phyloP scores from a whole-genome alignment of 35 echinoderm and acorn worm species.

The Apostichopus californicus region DNA sequence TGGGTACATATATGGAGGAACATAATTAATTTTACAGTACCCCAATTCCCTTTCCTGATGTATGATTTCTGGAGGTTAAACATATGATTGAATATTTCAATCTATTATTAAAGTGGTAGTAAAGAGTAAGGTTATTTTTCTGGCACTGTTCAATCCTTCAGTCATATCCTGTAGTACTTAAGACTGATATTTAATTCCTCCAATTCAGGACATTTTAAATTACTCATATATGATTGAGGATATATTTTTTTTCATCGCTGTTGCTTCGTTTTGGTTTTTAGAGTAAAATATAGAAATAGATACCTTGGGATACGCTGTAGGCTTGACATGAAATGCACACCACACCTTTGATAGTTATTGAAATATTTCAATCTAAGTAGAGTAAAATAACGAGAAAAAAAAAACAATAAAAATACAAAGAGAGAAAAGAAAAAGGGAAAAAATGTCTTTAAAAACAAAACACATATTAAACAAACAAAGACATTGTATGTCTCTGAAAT shows the following conservation, averaged over 20 bases:
- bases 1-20: no score
- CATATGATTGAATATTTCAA: no score
- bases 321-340: neutral
- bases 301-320: slow-evolving; percentile 6
- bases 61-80: no score
- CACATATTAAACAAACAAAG: neutral
- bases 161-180: no score
- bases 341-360: slow-evolving; percentile 26
- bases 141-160: no score
- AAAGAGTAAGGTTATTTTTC: no score
- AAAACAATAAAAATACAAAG: neutral
- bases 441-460: neutral
- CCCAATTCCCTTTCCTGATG: no score
- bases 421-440: no score
- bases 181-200: no score
- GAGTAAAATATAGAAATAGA: neutral
- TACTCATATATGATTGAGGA: neutral
- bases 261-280: neutral
- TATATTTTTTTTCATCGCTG: neutral
- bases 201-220: no score
- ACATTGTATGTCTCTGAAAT: slow-evolving; percentile 52
- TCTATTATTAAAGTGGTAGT: no score
- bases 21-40: no score
- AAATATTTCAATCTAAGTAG: slow-evolving; percentile 26
- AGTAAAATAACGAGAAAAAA: neutral